phyloP scores from a whole-genome alignment of 1,140 invertebrate species.

The Tetramorium parvispinum region DNA sequence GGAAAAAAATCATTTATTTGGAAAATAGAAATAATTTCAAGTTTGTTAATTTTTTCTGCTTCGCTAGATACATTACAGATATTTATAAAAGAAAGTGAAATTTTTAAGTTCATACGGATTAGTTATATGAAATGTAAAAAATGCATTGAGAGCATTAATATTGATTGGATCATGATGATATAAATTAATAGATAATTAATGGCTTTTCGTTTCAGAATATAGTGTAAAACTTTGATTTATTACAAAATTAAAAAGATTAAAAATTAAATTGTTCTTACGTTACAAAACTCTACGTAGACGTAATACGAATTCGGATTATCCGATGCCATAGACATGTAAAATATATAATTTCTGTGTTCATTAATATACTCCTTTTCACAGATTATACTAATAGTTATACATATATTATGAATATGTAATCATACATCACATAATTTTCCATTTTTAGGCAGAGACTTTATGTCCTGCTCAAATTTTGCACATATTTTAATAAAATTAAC shows the following conservation, averaged over 20 bases:
- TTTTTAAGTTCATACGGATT: constrained; percentile 10
- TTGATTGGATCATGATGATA: not conserved
- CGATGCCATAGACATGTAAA: constrained; percentile 29
- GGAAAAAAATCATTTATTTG: not conserved
- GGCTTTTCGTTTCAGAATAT: not conserved
- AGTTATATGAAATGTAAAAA: not conserved
- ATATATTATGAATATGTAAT: not conserved
- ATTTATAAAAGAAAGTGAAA: not conserved
- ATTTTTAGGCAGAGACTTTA: not conserved
- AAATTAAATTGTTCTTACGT: not conserved
- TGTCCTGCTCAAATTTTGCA: not conserved
- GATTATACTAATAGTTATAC: not conserved
- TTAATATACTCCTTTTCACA: not conserved
- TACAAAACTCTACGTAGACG: not conserved
- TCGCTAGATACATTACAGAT: not conserved
- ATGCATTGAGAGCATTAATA: not conserved
- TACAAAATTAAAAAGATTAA: not conserved
- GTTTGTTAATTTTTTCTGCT: not conserved
- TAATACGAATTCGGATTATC: constrained; percentile 3
- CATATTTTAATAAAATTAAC: not conserved
- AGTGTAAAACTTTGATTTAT: not conserved
- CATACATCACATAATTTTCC: not conserved
- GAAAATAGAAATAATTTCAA: not conserved
- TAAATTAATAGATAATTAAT: not conserved
- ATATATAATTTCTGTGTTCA: not conserved